Conservation (phyloP, 53 echinoderm and acorn worm species). For the Paracentrotus lividus region DNA sequence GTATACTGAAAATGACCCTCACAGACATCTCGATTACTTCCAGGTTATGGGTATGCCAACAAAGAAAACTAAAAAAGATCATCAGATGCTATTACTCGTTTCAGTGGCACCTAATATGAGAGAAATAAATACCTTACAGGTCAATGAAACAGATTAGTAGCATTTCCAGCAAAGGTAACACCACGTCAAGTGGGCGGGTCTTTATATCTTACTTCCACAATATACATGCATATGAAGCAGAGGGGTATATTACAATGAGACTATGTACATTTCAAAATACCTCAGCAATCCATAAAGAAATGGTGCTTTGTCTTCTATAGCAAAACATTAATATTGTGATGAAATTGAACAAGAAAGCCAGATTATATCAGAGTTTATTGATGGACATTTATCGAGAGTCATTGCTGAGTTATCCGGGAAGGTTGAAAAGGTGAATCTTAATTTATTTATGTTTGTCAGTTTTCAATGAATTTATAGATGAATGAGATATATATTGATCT, state of each 20-base stretch:
- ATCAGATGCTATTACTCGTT: not conserved
- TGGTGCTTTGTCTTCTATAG: conserved; percentile 34
- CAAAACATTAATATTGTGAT: conserved; percentile 28
- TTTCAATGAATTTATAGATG: conserved; percentile 27
- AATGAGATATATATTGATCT: conserved; percentile 11
- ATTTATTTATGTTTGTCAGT: conserved; percentile 8
- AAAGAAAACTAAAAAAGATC: not conserved
- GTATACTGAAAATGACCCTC: not conserved
- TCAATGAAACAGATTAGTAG: not conserved
- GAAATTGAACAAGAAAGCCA: not conserved
- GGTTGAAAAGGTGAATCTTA: not conserved
- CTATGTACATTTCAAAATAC: conserved; percentile 23
- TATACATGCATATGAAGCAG: conserved; percentile 19
- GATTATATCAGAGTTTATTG: conserved; percentile 50
- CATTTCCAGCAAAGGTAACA: not conserved
- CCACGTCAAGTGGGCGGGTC: not conserved
- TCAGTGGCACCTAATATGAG: not conserved
- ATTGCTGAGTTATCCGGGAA: not conserved
- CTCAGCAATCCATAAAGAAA: conserved; percentile 10
- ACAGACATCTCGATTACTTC: not conserved
- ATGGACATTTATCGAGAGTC: not conserved
- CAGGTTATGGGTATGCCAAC: not conserved
- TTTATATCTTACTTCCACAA: not conserved
- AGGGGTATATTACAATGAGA: not conserved
- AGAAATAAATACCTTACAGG: not conserved